Percentiles rank a stretch among this genome's conserved stretches.
These are phyloP conservation scores for Eremophila alpestris DNA, from an alignment of 2,797 vertebrate genomes.

Conservation along the genomic window DNA sequence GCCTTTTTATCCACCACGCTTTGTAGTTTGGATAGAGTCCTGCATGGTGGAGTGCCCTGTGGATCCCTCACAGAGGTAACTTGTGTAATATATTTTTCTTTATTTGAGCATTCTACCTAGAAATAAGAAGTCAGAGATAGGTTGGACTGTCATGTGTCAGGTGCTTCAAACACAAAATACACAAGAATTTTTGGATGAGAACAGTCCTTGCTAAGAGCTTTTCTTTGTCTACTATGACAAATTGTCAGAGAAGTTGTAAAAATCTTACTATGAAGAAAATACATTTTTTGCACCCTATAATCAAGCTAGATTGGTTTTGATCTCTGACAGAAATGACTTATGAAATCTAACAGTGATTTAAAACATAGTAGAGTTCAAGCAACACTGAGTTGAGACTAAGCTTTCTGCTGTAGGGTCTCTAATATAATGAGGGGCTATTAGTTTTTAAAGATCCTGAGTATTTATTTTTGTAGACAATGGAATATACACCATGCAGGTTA, in stretches of 20 bases:
- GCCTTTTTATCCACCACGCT: constrained; percentile 79
- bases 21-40: constrained; percentile 74
- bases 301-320: neutral
- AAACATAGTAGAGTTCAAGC: neutral
- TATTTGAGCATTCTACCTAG: neutral
- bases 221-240: neutral
- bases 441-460: neutral
- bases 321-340: neutral
- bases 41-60: constrained; percentile 82
- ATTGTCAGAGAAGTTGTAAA: neutral
- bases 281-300: rapidly evolving
- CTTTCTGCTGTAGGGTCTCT: neutral
- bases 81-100: neutral
- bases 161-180: neutral
- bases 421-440: neutral
- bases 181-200: neutral
- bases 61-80: constrained; percentile 86
- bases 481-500: neutral
- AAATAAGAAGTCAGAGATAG: neutral
- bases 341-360: neutral
- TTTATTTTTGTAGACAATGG: neutral
- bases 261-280: neutral
- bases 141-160: neutral
- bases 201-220: neutral
- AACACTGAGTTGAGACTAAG: neutral